phyloP scores from a whole-genome alignment of 2,797 vertebrate species.

The Fistularia tabacaria region DNA sequence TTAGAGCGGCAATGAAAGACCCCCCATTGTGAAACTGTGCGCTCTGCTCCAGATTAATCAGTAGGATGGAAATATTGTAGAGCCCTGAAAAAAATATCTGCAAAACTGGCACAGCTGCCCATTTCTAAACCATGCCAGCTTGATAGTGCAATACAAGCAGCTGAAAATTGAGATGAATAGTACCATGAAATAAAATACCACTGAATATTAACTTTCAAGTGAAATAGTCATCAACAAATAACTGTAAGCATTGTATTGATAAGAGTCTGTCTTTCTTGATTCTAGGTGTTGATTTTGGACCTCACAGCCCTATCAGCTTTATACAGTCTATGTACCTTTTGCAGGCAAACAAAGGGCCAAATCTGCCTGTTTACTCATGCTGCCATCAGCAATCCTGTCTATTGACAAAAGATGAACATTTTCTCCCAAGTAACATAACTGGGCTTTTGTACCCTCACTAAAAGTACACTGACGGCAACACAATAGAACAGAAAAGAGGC shows the following conservation, averaged over 20 bases:
- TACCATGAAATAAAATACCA: conserved; percentile 10
- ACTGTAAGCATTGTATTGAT: conserved; percentile 43
- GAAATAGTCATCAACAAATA: conserved; percentile 38
- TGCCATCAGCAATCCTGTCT: conserved; percentile 72
- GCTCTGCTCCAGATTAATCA: conserved; percentile 64
- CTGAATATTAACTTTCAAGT: conserved; percentile 1
- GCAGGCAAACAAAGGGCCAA: conserved; percentile 78
- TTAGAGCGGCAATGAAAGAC: conserved; percentile 66
- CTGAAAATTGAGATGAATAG: conserved; percentile 21
- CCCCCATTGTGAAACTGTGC: conserved; percentile 56
- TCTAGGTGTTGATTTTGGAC: conserved; percentile 74
- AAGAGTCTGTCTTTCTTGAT: conserved; percentile 46
- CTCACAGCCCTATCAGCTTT: conserved; percentile 72
- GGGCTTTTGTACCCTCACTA: conserved; percentile 64
- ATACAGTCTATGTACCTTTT: conserved; percentile 81
- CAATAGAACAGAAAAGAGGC: conserved; percentile 64
- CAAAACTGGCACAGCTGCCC: conserved; percentile 55
- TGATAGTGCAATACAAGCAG: conserved; percentile 25
- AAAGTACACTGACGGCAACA: conserved; percentile 64
- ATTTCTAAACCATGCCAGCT: conserved; percentile 38
- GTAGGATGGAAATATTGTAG: conserved; percentile 60
- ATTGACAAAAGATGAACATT: conserved; percentile 78
- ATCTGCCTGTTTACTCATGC: conserved; percentile 73
- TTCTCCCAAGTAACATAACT: conserved; percentile 75
- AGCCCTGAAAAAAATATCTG: conserved; percentile 31